These are phyloP conservation scores for Microcebus jonahi DNA, from an alignment of 2,113 vertebrate species.

Conservation along the genomic window DNA sequence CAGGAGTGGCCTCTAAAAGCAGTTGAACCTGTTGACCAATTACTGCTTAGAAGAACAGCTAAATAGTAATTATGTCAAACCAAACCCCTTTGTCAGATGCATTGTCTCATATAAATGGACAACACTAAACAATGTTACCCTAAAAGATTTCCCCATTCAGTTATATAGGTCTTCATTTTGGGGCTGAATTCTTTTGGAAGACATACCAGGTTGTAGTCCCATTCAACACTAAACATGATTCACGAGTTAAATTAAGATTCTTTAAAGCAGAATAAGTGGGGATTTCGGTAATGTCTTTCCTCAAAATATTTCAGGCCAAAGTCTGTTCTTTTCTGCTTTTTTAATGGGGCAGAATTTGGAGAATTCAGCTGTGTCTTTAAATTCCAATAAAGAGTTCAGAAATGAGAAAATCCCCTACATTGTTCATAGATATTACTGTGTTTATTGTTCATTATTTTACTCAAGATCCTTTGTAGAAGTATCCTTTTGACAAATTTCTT, in stretches of 20 bases:
- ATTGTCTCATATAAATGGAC: neutral
- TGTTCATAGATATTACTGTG: neutral
- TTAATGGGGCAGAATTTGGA: neutral
- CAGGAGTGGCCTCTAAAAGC: slow-evolving; percentile 15
- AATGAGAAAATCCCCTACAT: neutral
- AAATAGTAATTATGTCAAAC: slow-evolving; percentile 1
- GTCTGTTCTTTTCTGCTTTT: neutral
- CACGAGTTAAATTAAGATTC: slow-evolving; percentile 3
- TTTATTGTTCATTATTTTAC: neutral
- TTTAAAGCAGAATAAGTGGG: neutral
- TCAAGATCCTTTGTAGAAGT: neutral
- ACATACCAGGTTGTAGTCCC: neutral
- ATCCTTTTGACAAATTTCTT: slow-evolving; percentile 35
- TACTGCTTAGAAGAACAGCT: neutral
- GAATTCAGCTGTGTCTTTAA: neutral
- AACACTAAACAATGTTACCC: neutral
- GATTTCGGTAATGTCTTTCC: neutral
- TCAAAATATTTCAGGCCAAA: neutral
- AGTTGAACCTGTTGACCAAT: slow-evolving; percentile 40
- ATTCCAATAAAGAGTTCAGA: slow-evolving; percentile 27
- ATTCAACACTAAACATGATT: slow-evolving; percentile 37
- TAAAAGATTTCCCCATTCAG: neutral
- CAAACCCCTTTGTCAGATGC: neutral
- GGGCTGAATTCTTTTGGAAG: neutral
- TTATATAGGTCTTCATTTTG: neutral